Evolutionary conservation across 2,113 vertebrate species (phyloP).

Genomic region (Plecotus auritus): DNA sequence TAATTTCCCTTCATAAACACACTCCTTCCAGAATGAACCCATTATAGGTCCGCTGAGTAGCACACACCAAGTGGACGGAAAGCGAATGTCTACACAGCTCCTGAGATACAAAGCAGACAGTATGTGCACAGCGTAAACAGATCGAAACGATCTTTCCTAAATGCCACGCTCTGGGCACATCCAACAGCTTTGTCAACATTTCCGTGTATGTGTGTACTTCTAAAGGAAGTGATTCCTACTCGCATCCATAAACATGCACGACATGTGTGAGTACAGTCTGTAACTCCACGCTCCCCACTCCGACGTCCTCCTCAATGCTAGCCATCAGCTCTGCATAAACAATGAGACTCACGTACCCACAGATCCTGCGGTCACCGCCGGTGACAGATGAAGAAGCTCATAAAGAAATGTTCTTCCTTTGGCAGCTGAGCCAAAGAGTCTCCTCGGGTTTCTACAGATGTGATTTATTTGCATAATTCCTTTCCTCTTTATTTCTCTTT

Average conservation of each 20-base stretch:
- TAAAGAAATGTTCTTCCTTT: slow-evolving; percentile 38
- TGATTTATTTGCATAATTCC: slow-evolving; percentile 57
- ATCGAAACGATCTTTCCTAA: not conserved
- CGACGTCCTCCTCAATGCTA: not conserved
- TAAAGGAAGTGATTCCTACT: not conserved
- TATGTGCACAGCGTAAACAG: not conserved
- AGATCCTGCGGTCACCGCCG: slow-evolving; percentile 13
- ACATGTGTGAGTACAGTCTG: not conserved
- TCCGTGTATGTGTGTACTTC: not conserved
- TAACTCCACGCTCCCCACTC: slow-evolving; percentile 30
- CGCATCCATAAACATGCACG: not conserved
- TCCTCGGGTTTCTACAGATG: slow-evolving; percentile 34
- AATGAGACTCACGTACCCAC: not conserved
- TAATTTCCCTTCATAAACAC: not conserved
- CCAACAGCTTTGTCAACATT: not conserved
- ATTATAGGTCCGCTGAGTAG: not conserved
- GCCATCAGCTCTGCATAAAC: slow-evolving; percentile 40
- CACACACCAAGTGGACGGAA: not conserved
- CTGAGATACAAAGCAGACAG: not conserved
- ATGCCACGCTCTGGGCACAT: not conserved
- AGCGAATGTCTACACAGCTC: not conserved
- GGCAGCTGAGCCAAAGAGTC: not conserved
- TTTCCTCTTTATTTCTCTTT: slow-evolving; percentile 28
- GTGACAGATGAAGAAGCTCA: slow-evolving; percentile 42
- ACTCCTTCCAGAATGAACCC: not conserved